phyloP scores from a whole-genome alignment of 2,113 vertebrate species.

The Cyphomyrus discorhynchus region DNA sequence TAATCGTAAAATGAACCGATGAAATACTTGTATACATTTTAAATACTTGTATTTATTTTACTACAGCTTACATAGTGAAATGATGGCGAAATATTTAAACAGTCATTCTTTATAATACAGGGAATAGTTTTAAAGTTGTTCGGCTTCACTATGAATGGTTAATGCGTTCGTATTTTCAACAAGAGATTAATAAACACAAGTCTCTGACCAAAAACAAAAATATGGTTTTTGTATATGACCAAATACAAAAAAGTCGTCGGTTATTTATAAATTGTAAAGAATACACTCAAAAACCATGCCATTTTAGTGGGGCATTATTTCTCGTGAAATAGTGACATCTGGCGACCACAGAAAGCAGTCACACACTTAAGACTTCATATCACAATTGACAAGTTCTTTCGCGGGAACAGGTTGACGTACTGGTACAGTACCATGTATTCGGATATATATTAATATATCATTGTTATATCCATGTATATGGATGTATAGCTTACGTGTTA shows the following conservation, averaged over 20 bases:
- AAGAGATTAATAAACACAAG: neutral
- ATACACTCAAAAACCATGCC: neutral
- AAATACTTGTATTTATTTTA: neutral
- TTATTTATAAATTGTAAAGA: neutral
- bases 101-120: neutral
- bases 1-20: neutral
- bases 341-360: neutral
- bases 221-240: neutral
- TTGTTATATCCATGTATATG: neutral
- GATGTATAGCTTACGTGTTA: neutral
- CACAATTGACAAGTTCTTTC: neutral
- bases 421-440: neutral
- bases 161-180: neutral
- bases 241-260: neutral
- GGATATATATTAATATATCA: neutral
- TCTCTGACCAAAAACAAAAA: neutral
- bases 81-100: neutral
- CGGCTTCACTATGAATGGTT: neutral
- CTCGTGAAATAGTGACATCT: constrained; percentile 18
- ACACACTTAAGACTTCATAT: neutral
- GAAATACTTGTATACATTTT: neutral
- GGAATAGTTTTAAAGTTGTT: neutral
- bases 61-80: neutral
- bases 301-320: neutral
- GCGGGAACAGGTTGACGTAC: neutral